Conservation (phyloP, 2,113 vertebrate genomes). For the Opisthocomus hoazin region DNA sequence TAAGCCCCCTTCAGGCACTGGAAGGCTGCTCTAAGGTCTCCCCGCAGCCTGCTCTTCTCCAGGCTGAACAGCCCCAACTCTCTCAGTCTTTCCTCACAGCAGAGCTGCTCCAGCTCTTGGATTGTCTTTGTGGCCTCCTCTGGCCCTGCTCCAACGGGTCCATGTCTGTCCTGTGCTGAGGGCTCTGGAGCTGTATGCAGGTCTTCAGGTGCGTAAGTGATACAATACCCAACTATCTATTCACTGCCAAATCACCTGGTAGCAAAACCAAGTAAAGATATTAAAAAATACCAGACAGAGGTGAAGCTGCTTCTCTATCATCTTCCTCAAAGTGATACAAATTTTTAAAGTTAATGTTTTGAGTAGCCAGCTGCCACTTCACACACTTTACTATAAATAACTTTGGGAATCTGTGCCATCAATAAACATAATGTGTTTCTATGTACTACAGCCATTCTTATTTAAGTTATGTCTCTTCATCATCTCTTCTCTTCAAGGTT, state of each 20-base stretch:
- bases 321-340: neutral
- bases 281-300: neutral
- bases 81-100: too few species aligned
- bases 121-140: too few species aligned
- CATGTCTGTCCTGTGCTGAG: too few species aligned
- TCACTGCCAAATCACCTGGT: neutral
- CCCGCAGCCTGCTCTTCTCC: too few species aligned
- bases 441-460: neutral
- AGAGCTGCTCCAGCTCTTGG: too few species aligned
- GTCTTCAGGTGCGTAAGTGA: accelerated
- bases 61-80: too few species aligned
- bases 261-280: neutral
- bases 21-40: too few species aligned
- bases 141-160: too few species aligned
- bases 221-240: neutral
- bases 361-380: neutral
- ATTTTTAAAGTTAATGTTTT: neutral
- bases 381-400: neutral
- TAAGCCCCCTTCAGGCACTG: too few species aligned
- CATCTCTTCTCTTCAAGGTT: neutral
- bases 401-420: neutral
- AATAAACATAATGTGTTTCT: neutral
- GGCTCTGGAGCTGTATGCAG: too few species aligned
- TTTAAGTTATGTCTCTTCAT: neutral
- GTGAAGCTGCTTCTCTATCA: neutral